These are phyloP conservation scores for Apogon talboti DNA, from an alignment of 2,797 vertebrate genomes.

Conservation along the genomic window DNA sequence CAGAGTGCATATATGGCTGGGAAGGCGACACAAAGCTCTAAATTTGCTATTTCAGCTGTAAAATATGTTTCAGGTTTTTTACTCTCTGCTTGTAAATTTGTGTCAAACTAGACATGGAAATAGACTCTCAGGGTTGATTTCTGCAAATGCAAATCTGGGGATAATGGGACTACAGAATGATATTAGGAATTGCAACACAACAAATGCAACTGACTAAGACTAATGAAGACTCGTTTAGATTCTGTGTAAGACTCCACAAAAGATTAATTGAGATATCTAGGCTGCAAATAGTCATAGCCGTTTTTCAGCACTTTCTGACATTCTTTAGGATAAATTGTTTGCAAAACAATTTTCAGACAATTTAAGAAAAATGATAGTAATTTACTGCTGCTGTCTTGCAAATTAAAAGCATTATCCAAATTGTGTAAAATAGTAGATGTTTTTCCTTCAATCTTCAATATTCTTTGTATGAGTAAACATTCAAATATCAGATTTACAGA, in stretches of 20 bases:
- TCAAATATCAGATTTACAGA: background rate
- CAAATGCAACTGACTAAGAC: background rate
- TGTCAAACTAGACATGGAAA: background rate
- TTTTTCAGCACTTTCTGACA: too few species aligned
- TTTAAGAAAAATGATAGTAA: too few species aligned
- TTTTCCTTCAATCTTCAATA: too few species aligned
- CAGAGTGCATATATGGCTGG: slow-evolving; percentile 1
- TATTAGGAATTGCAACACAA: background rate
- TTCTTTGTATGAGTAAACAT: background rate
- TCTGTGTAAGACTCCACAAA: background rate
- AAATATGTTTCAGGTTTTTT: slow-evolving; percentile 1
- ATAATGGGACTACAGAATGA: background rate
- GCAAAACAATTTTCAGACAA: too few species aligned
- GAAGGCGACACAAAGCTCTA: background rate
- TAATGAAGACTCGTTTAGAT: background rate
- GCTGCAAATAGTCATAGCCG: too few species aligned
- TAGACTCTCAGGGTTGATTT: background rate
- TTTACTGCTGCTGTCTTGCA: too few species aligned
- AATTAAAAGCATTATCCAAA: too few species aligned
- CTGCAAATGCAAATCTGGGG: background rate
- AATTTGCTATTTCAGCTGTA: background rate
- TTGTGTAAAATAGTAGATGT: too few species aligned
- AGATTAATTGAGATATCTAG: too few species aligned
- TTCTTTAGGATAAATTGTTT: too few species aligned
- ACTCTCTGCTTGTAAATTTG: background rate